Percentiles rank a stretch among this genome's conserved stretches.
Conservation (phyloP, 2,113 vertebrate species). For the Mustelus asterias region DNA sequence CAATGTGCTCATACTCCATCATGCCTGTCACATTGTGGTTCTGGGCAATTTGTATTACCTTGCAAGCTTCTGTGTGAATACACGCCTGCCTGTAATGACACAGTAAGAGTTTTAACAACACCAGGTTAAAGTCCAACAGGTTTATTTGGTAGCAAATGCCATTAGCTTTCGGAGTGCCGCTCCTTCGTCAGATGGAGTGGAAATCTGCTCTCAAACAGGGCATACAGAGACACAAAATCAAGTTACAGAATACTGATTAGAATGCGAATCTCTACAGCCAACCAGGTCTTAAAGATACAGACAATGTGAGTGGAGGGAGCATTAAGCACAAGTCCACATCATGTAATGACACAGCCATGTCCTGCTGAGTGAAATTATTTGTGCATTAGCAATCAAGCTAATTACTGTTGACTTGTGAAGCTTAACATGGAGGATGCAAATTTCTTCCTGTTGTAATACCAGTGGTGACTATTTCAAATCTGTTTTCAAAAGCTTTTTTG, state of each 20-base stretch:
- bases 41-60: neutral
- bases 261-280: too few species aligned
- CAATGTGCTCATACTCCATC: neutral
- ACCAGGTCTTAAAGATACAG: too few species aligned
- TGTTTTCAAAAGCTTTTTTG: neutral
- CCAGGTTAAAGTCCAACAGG: too few species aligned
- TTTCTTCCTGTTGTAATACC: neutral
- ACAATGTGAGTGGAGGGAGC: too few species aligned
- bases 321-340: too few species aligned
- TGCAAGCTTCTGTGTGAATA: neutral
- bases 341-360: neutral
- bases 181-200: too few species aligned
- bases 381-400: neutral
- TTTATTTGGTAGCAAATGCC: too few species aligned
- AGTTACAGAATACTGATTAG: too few species aligned
- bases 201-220: too few species aligned
- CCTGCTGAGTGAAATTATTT: neutral
- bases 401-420: neutral
- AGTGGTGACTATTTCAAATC: neutral
- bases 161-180: too few species aligned
- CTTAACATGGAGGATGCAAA: neutral
- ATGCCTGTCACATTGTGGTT: neutral
- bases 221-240: too few species aligned
- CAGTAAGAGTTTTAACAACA: too few species aligned
- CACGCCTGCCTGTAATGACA: neutral